Percentiles rank a stretch among this genome's conserved stretches.
phyloP scores from a whole-genome alignment of 2,797 vertebrate species.

The Mormyrus hasselquistii region DNA sequence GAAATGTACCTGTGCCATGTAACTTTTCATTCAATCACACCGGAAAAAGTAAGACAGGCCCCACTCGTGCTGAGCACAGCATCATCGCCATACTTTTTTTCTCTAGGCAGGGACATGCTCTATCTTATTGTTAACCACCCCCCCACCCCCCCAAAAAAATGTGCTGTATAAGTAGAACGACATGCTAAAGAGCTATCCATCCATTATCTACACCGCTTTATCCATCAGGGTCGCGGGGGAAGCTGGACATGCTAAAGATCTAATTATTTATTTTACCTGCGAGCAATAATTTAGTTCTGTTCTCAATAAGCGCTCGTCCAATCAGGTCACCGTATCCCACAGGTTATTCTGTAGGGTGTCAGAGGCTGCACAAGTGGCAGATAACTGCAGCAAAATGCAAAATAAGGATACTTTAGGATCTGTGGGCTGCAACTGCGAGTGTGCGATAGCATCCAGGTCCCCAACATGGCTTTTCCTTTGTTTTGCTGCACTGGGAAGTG shows the following conservation, averaged over 20 bases:
- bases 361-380: neutral
- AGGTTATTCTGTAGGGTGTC: neutral
- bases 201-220: too few species aligned
- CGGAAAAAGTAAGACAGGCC: neutral
- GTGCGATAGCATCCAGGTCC: neutral
- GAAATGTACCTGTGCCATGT: neutral
- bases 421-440: neutral
- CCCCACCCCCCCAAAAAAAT: neutral
- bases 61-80: neutral
- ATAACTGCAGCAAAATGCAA: neutral
- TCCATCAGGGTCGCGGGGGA: too few species aligned
- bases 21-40: conserved; percentile 20
- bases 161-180: neutral
- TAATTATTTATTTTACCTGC: neutral
- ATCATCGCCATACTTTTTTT: neutral
- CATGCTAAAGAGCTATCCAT: neutral
- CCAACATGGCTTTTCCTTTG: neutral
- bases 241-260: neutral
- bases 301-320: neutral
- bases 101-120: neutral
- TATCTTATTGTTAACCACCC: neutral
- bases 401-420: neutral
- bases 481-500: neutral
- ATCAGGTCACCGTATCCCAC: neutral
- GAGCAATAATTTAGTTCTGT: neutral